Conservation (phyloP, 2,888 invertebrate species). For the Eubasilissa splendida region DNA sequence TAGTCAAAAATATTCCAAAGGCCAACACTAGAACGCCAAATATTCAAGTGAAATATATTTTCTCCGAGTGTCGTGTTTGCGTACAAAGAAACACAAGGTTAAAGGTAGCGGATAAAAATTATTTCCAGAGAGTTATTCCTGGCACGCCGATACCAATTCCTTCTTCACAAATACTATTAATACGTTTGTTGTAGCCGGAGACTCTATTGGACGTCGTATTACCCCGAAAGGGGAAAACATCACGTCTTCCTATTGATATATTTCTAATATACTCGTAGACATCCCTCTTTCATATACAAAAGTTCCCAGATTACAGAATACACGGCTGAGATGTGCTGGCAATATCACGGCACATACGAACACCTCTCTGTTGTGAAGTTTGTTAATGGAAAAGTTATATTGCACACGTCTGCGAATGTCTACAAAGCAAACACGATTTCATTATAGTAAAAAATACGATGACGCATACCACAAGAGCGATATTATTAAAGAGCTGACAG, state of each 20-base stretch:
- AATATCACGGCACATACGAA: neutral
- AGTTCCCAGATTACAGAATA: slow-evolving; percentile 19
- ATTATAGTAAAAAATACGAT: too few species aligned
- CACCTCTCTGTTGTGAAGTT: neutral
- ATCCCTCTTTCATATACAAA: slow-evolving; percentile 17
- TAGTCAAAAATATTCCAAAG: slow-evolving; percentile 36
- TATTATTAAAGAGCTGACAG: too few species aligned
- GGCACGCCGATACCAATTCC: slow-evolving; percentile 33
- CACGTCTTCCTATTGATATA: slow-evolving; percentile 48
- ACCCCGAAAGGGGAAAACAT: slow-evolving; percentile 45
- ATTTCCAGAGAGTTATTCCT: neutral
- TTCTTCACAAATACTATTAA: slow-evolving; percentile 24
- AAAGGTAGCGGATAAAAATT: slow-evolving; percentile 1
- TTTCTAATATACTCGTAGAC: slow-evolving; percentile 45
- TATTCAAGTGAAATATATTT: slow-evolving; percentile 20
- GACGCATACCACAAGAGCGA: too few species aligned
- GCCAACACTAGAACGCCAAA: slow-evolving; percentile 27
- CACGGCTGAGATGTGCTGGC: neutral
- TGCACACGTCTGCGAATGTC: neutral
- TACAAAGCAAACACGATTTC: neutral
- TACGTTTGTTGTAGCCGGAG: neutral
- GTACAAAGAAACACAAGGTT: neutral
- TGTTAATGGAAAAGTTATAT: slow-evolving; percentile 17
- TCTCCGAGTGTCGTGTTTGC: neutral
- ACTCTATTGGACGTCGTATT: slow-evolving; percentile 39